Evolutionary conservation across 2,888 invertebrate genomes (phyloP).

Genomic region (Torymus texanus): DNA sequence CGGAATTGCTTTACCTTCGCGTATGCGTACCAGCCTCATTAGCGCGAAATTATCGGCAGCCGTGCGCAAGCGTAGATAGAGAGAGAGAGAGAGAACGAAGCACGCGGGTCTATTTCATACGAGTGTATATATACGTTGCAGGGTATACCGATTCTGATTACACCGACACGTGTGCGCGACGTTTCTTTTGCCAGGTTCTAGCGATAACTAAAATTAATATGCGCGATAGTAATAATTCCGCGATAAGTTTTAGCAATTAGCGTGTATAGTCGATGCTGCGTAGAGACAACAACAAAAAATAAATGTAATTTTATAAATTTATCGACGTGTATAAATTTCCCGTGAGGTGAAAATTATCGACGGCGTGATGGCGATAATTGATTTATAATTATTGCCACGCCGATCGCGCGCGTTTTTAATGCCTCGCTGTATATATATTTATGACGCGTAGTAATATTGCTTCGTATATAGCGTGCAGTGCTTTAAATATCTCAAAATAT

Average conservation of each 20-base stretch:
- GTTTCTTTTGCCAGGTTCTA: neutral
- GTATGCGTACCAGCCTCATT: conserved; percentile 30
- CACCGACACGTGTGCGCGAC: neutral
- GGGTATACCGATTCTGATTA: conserved; percentile 24
- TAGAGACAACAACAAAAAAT: too few species aligned
- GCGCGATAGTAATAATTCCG: conserved; percentile 25
- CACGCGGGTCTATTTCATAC: neutral
- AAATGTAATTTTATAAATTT: too few species aligned
- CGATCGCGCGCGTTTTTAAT: too few species aligned
- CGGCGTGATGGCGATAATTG: too few species aligned
- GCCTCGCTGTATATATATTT: too few species aligned
- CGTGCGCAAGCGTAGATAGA: conserved; percentile 25
- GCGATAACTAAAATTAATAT: conserved; percentile 38
- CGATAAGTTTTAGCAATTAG: conserved; percentile 16
- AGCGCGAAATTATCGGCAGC: conserved; percentile 40
- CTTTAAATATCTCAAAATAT: too few species aligned
- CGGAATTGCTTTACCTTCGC: conserved; percentile 16
- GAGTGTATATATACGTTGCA: neutral
- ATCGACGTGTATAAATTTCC: too few species aligned
- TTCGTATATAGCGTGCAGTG: too few species aligned
- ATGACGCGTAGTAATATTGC: too few species aligned
- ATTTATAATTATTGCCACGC: too few species aligned
- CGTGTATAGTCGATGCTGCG: neutral
- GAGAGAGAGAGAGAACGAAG: neutral
- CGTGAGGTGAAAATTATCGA: too few species aligned